These are phyloP conservation scores for Caenorhabditis uteleia DNA, from an alignment of 2,888 invertebrate genomes.

Conservation along the genomic window DNA sequence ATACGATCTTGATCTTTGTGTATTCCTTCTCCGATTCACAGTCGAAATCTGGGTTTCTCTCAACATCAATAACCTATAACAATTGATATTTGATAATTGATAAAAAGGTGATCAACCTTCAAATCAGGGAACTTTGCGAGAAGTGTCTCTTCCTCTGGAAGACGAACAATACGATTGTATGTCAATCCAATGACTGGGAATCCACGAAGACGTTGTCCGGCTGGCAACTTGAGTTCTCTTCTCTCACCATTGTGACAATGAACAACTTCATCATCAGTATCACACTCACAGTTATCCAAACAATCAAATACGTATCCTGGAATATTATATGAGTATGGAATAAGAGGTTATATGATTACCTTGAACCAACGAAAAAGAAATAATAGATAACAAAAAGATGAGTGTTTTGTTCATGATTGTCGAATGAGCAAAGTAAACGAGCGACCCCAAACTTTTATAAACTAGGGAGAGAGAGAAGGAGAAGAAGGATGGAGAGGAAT, in stretches of 20 bases:
- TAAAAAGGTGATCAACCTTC: slow-evolving; percentile 10
- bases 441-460: background rate
- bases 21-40: slow-evolving; percentile 53
- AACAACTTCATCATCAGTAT: slow-evolving; percentile 63
- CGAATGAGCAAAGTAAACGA: background rate
- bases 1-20: slow-evolving; percentile 49
- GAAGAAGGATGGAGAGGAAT: too few relatives aligned
- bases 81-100: background rate
- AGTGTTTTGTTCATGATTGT: too few relatives aligned
- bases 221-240: slow-evolving; percentile 49
- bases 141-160: slow-evolving; percentile 58
- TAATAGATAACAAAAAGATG: background rate
- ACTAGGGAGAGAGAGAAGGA: too few relatives aligned
- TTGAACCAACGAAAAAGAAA: background rate
- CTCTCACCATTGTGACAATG: slow-evolving; percentile 64
- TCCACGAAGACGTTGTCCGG: slow-evolving; percentile 55
- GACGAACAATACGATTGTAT: slow-evolving; percentile 53
- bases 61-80: slow-evolving; percentile 63
- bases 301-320: slow-evolving; percentile 59
- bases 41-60: slow-evolving; percentile 61
- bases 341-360: background rate
- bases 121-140: slow-evolving; percentile 62
- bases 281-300: slow-evolving; percentile 62
- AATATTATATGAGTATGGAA: slow-evolving; percentile 4
- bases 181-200: slow-evolving; percentile 61